Evolutionary conservation across 2,797 vertebrate genomes (phyloP).

Genomic region (Kryptopterus vitreolus): DNA sequence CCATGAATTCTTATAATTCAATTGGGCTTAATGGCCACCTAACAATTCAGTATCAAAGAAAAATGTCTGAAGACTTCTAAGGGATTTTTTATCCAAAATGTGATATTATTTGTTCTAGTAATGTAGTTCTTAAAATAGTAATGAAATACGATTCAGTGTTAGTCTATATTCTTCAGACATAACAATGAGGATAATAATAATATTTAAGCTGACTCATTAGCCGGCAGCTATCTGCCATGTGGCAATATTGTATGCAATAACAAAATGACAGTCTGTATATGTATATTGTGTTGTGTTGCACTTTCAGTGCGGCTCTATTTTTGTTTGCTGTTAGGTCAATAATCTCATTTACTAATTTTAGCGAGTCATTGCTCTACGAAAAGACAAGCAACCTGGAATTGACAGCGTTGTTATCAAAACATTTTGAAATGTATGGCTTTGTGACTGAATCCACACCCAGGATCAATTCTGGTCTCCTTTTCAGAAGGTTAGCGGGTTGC

Average conservation of each 20-base stretch:
- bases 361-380: neutral
- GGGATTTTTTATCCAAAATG: neutral
- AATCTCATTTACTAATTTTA: neutral
- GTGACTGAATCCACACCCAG: neutral
- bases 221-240: conserved; percentile 1
- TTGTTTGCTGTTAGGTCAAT: neutral
- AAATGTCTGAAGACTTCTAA: neutral
- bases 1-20: neutral
- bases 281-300: neutral
- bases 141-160: conserved; percentile 5
- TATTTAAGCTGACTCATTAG: conserved; percentile 13
- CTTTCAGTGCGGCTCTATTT: too few species aligned
- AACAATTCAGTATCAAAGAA: neutral
- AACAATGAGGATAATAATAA: conserved; percentile 2
- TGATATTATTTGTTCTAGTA: neutral
- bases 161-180: conserved; percentile 15
- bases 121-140: neutral
- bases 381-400: neutral
- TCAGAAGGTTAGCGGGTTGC: too few species aligned
- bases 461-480: neutral
- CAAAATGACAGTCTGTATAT: neutral
- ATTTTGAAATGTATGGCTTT: neutral
- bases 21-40: neutral
- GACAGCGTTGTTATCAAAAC: neutral
- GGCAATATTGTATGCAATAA: neutral